Conservation (phyloP, 2,797 vertebrate species). For the Apodemus agrarius region DNA sequence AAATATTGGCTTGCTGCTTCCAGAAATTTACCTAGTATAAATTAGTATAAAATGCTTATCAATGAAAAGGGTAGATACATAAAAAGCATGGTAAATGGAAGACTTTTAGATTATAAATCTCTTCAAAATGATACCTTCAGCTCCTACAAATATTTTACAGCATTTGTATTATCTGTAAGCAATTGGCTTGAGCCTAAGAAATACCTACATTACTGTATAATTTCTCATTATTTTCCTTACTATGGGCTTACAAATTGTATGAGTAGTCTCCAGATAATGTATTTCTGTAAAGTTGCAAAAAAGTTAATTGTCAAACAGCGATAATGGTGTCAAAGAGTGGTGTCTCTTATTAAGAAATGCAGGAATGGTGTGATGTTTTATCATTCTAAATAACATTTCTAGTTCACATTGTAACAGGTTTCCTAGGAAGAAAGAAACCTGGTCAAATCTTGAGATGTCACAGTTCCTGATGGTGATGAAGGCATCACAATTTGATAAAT, state of each 20-base stretch:
- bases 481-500: neutral
- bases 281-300: neutral
- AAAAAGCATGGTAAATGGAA: neutral
- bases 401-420: neutral
- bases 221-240: neutral
- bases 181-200: neutral
- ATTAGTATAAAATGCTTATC: neutral
- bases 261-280: neutral
- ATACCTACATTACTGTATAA: neutral
- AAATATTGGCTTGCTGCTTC: neutral
- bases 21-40: neutral
- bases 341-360: neutral
- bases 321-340: neutral
- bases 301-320: neutral
- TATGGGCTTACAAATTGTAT: neutral
- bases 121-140: neutral
- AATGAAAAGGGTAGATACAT: neutral
- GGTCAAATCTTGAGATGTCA: neutral
- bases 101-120: neutral
- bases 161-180: constrained; percentile 10
- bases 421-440: neutral
- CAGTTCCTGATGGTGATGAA: neutral
- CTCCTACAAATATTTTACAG: neutral
- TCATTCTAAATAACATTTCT: constrained; percentile 55
- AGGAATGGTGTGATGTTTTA: neutral